Conservation (phyloP, 2,797 vertebrate species). For the Scleropages formosus region DNA sequence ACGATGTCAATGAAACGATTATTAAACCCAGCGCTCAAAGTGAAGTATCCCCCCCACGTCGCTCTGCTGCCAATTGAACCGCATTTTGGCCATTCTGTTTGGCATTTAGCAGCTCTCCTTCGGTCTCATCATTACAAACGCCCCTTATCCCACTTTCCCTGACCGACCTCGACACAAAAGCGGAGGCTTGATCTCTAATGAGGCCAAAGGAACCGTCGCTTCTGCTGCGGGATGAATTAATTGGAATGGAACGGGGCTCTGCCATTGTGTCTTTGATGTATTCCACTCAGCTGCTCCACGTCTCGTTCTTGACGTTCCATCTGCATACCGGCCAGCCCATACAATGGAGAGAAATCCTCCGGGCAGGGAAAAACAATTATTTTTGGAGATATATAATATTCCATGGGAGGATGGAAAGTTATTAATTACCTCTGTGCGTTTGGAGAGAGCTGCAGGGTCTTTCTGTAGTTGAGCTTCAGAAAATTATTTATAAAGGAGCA, state of each 20-base stretch:
- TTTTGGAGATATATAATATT: slow-evolving; percentile 15
- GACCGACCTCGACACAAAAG: background rate
- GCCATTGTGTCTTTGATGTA: slow-evolving; percentile 11
- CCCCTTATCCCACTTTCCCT: background rate
- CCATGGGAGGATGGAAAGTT: slow-evolving; percentile 13
- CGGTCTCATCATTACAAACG: background rate
- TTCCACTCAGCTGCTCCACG: background rate
- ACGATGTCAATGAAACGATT: background rate
- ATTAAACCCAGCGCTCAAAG: background rate
- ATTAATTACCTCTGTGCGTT: slow-evolving; percentile 29
- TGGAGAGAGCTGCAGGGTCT: slow-evolving; percentile 22
- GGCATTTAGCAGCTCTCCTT: background rate
- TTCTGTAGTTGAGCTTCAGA: slow-evolving; percentile 17
- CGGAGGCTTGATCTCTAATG: slow-evolving; percentile 9
- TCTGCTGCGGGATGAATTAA: background rate
- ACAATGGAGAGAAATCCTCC: background rate
- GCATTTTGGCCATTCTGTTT: background rate
- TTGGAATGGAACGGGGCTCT: background rate
- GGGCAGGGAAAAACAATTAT: background rate
- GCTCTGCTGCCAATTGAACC: background rate
- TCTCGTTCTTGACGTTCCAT: background rate
- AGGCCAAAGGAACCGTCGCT: background rate
- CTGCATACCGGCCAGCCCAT: background rate
- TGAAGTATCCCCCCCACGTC: background rate
- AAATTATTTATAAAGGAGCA: slow-evolving; percentile 24